phyloP scores from a whole-genome alignment of 1,140 invertebrate species.

The Diorhabda carinulata region DNA sequence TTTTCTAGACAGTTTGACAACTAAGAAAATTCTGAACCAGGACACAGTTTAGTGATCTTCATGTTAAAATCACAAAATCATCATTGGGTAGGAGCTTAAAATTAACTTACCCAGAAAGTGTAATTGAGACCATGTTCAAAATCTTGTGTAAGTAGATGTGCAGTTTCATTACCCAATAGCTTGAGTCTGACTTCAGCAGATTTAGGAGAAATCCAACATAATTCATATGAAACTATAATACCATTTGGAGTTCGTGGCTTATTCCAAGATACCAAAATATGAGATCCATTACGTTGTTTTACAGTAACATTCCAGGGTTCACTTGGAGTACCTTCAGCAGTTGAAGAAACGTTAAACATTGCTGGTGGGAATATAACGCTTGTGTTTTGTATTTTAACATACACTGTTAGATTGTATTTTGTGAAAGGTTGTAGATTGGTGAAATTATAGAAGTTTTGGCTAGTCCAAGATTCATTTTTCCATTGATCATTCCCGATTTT shows the following conservation, averaged over 20 bases:
- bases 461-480: slow-evolving; percentile 58
- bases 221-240: slow-evolving; percentile 58
- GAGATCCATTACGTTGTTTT: slow-evolving; percentile 59
- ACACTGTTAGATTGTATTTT: slow-evolving; percentile 73
- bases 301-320: slow-evolving; percentile 62
- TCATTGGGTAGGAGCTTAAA: too few species aligned
- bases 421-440: slow-evolving; percentile 65
- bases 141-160: slow-evolving; percentile 52
- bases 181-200: slow-evolving; percentile 36
- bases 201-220: slow-evolving; percentile 49
- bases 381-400: slow-evolving; percentile 56
- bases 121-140: slow-evolving; percentile 64
- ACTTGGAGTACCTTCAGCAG: slow-evolving; percentile 61
- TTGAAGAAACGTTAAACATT: slow-evolving; percentile 58
- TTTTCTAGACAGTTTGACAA: too few species aligned
- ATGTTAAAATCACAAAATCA: too few species aligned
- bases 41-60: too few species aligned
- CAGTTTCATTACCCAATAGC: slow-evolving; percentile 47
- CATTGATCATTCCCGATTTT: slow-evolving; percentile 47
- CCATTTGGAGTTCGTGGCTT: slow-evolving; percentile 62
- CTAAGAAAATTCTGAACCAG: too few species aligned
- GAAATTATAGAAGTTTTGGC: slow-evolving; percentile 56
- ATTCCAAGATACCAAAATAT: slow-evolving; percentile 65
- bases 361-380: slow-evolving; percentile 56
- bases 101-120: slow-evolving; percentile 67